Conservation (phyloP, 2,888 invertebrate genomes). For the Drosophila monieri region DNA sequence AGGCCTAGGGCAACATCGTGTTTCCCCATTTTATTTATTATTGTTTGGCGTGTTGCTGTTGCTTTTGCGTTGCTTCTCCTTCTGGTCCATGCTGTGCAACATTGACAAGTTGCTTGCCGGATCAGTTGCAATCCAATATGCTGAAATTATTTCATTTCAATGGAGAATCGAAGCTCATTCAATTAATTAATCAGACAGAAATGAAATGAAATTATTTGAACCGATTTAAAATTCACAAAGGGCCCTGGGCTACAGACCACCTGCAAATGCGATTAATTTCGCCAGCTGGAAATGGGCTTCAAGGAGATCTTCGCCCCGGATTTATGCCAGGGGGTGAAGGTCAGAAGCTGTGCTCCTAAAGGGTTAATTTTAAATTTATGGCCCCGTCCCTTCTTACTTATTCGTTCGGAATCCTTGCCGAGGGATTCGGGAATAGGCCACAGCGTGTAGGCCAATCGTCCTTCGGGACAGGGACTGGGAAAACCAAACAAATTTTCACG, state of each 20-base stretch:
- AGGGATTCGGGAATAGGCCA: conserved; percentile 50
- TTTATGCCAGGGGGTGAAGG: conserved; percentile 53
- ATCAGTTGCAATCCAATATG: conserved; percentile 49
- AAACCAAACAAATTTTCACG: conserved; percentile 54
- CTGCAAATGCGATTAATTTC: conserved; percentile 46
- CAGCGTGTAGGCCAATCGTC: conserved; percentile 57
- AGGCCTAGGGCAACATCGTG: conserved; percentile 35
- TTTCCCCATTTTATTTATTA: conserved; percentile 58
- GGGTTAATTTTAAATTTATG: conserved; percentile 81
- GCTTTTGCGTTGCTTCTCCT: conserved; percentile 13
- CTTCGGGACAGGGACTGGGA: conserved; percentile 14
- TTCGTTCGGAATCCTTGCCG: conserved; percentile 51
- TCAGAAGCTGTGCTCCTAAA: conserved; percentile 70
- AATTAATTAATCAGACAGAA: conserved; percentile 44
- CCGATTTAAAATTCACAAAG: conserved; percentile 23
- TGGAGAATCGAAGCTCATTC: conserved; percentile 33
- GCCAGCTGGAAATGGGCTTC: conserved; percentile 7
- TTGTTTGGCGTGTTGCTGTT: conserved; percentile 32
- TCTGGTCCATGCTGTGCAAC: conserved; percentile 30
- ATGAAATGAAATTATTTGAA: conserved; percentile 21
- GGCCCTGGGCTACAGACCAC: conserved; percentile 16
- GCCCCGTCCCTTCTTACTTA: conserved; percentile 61
- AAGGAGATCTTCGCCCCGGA: conserved; percentile 21
- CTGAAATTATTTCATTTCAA: conserved; percentile 49
- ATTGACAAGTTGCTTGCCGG: conserved; percentile 25